Evolutionary conservation across 1,140 invertebrate genomes (phyloP), one percentile per base, ranked within the genome.

Genomic region (Scaptomyza graminum): DNA sequence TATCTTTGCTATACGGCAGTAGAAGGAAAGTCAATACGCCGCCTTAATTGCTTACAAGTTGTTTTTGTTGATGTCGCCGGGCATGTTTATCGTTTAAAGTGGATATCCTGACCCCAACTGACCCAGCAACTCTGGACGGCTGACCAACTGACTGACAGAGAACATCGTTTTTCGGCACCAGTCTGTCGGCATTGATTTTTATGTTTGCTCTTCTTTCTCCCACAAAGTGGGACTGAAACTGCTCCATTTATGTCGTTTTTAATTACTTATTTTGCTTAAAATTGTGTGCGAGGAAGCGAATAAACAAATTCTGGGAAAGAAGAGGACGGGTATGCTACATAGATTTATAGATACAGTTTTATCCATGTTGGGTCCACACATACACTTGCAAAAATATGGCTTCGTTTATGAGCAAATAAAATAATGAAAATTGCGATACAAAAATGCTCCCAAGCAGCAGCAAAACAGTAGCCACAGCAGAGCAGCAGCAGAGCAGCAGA

Each of bases 351-450:
- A 39, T 54, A 46, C 60, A 63, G 22, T 46, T 57, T 57, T 46
- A 57, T 44, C 55, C 55, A 57, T 57, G 55, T 57, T 31, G 41
- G 55, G 25, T 56, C 31, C 31, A 34, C 37, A 41, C 37, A 67
- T 79, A 87, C 79, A 82, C 75, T 84, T 61, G 63, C 79, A 68
- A 76, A 90, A 87, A 83, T 90, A 90, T 91, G 73, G 71, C 74
- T 87, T 68, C 77, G 82, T 91, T 91, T 91, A 91, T 91, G 77
- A 76, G 81, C 81, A 84, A 91, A 91, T 91, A 90, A 91, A 90
- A 90, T 91, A 90, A 90, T 90, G 90, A 75, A 90, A 90, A 90
- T 88, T 78, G 79, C 80, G 73, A 84, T 88, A 74, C 84, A 69
- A 79, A 68, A 82, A 87, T 77, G 73, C 73, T 76, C 50, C 56